phyloP scores from a whole-genome alignment of 2,113 vertebrate species.

The Phrynosoma blainvillii region DNA sequence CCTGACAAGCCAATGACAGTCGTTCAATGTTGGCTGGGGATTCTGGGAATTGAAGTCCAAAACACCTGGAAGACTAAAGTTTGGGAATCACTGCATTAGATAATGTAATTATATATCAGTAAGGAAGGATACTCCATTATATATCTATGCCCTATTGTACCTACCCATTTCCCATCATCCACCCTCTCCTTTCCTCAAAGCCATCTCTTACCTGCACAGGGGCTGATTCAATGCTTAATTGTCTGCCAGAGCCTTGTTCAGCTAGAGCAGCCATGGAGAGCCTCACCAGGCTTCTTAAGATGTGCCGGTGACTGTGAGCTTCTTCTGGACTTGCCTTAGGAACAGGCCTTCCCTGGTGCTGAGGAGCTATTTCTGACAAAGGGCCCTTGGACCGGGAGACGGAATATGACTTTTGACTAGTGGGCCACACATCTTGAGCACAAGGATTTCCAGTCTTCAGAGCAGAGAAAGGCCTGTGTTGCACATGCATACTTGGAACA shows the following conservation, averaged over 20 bases:
- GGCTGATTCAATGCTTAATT: constrained; percentile 86
- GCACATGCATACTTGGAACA: constrained; percentile 64
- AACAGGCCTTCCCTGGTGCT: constrained; percentile 71
- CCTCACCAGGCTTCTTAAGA: constrained; percentile 89
- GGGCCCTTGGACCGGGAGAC: not conserved
- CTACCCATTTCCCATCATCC: not conserved
- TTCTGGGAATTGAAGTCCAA: no score
- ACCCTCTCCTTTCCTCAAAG: no score
- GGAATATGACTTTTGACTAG: constrained; percentile 60
- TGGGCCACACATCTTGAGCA: constrained; percentile 34
- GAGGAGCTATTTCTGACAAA: constrained; percentile 56
- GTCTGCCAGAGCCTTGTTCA: constrained; percentile 82
- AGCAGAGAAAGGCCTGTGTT: constrained; percentile 67
- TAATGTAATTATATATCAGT: not conserved
- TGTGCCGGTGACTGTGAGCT: constrained; percentile 75
- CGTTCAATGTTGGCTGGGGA: no score
- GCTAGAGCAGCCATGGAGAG: constrained; percentile 93
- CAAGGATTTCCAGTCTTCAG: constrained; percentile 60
- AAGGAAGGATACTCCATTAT: not conserved
- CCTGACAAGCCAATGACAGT: no score
- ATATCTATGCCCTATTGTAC: not conserved
- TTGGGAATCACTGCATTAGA: not conserved
- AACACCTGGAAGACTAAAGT: no score
- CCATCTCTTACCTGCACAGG: constrained; percentile 90
- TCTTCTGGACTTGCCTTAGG: constrained; percentile 59